Evolutionary conservation across 2,113 vertebrate genomes (phyloP), one percentile per base, ranked within the genome.

Genomic region (Daubentonia madagascariensis): DNA sequence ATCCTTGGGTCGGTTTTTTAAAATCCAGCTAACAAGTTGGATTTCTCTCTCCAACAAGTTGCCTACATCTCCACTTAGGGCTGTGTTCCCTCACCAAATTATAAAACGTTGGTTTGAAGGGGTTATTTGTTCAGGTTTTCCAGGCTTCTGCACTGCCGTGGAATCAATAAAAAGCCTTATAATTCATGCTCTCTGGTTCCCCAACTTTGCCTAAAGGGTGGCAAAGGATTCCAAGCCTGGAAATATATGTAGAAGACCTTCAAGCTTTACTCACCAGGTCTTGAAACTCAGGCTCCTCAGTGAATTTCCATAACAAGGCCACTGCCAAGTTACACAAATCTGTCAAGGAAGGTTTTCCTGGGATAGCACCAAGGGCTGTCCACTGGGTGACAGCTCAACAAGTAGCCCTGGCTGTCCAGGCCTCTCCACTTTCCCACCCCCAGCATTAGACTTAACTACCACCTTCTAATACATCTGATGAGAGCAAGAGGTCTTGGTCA

Each of bases 221-320:
- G 13, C 48, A 4, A 63, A 94, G 59, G 80, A 45, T 54, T 25
- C 37, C 84, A 25, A 65, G 54, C 40, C 84, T 54, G n/a, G 37
- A 48, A 65, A 67, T 91, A 32, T 61, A 10, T 78, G 40, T n/a
- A 76, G 57, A 57, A 65, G 87, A 61, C 81, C 20, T 68, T 63
- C 70, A 95, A 54, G 45, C 80, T 76, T 43, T 92, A 87, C 85
- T 96, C 37, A 76, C 22, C 59, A 61, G 54, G 23, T 59, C 75
- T 87, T 92, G 40, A 72, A 94, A 86, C 72, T 45, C n/a, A 79
- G 79, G 83, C 78, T 80, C 18, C 92, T 93, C 20, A 11, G 86
- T 96, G 94, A 91, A 95, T 96, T 96, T 98, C 92, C 94, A 84
- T 73, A n/a, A 45, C 91, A 75, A 4, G 63, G 81, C 94, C 83